A percentile compares a stretch with the other conserved stretches of the same genome.
Conservation (phyloP, 2,113 vertebrate species). For the Hassar affinis region DNA sequence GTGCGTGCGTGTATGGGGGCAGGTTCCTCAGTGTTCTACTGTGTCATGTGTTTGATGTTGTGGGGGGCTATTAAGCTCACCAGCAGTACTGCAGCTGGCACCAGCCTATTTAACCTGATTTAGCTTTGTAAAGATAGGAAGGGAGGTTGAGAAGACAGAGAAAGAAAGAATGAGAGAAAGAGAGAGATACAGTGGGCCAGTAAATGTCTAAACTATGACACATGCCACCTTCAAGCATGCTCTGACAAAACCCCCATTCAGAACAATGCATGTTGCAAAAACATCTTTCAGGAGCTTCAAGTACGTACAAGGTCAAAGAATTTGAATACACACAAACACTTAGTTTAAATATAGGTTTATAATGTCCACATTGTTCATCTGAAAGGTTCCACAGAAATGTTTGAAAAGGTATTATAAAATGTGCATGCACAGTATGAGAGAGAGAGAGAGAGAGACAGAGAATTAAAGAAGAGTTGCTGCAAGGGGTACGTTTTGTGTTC, state of each 20-base stretch:
- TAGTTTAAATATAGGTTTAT: not conserved
- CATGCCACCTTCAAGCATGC: slow-evolving; percentile 6
- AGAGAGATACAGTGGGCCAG: slow-evolving; percentile 19
- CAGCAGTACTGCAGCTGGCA: not conserved
- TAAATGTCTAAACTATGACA: not conserved
- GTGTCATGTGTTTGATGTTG: not conserved
- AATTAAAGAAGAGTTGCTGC: not conserved
- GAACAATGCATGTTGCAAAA: not conserved
- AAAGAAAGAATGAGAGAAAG: slow-evolving; percentile 6
- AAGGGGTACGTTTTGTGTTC: not conserved
- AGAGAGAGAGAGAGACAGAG: not conserved
- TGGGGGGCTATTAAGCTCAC: not conserved
- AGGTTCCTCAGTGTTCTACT: not conserved
- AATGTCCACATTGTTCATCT: not conserved
- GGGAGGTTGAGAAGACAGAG: slow-evolving; percentile 31
- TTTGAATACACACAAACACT: not conserved
- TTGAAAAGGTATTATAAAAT: not conserved
- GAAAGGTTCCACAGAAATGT: not conserved
- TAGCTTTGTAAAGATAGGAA: slow-evolving; percentile 43
- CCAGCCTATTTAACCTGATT: slow-evolving; percentile 58
- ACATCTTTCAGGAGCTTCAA: not conserved
- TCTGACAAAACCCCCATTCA: slow-evolving; percentile 24
- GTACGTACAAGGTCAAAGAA: not conserved
- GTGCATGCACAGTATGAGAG: not conserved
- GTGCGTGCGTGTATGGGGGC: not conserved